Base-by-base conservation (phyloP, 2,888 invertebrate species). In the Megaustenia siamemsis region DNA sequence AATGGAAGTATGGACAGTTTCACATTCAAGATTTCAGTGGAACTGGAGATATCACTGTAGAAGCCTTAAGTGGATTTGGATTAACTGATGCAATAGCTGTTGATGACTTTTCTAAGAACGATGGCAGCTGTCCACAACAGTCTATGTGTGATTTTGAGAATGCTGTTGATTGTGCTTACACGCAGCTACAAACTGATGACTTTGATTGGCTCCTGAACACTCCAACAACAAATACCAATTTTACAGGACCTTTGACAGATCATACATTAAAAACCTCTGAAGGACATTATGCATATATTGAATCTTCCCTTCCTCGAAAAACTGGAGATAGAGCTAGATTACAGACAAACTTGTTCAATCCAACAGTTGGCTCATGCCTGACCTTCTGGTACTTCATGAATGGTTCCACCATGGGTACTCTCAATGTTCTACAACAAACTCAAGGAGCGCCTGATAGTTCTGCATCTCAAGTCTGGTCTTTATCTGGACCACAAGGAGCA, bases 371-470 rank as follows among this genome's bases (percentile, higher is more conserved):
- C 0, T 88, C 90, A 8, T 93, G 93, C 88, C 84, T 93, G 38
- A 88, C 90, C 32, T 93, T 93, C 89, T 93, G 92, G 90, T 93
- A 92, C 87, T 91, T 90, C 87, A 92, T 93, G 92, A 90, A 92
- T 83, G 93, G 93, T 2, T 71, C 66, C 12, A 85, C 87, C 24
- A 89, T 90, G 79, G 93, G 92, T 28, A 85, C 88, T 8, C 86
- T 86, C 35, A 85, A 86, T 76, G 78, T 86, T 0, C 45, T 60
- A 12, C 35, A 32, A 38, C 40, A 66, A 43, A n/a, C 60, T 63
- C 45, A 68, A 28, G 81, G 49, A 8, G 18, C 35, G 32, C 35
- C 56, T 32, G 81, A 43, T 21, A 69, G 35, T 2, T 38, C 82
- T n/a, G 73, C 82, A 35, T 73, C 71, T 73, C 69, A 49, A 28